phyloP scores from a whole-genome alignment of 1,140 invertebrate genomes.

The Drosophila orena region DNA sequence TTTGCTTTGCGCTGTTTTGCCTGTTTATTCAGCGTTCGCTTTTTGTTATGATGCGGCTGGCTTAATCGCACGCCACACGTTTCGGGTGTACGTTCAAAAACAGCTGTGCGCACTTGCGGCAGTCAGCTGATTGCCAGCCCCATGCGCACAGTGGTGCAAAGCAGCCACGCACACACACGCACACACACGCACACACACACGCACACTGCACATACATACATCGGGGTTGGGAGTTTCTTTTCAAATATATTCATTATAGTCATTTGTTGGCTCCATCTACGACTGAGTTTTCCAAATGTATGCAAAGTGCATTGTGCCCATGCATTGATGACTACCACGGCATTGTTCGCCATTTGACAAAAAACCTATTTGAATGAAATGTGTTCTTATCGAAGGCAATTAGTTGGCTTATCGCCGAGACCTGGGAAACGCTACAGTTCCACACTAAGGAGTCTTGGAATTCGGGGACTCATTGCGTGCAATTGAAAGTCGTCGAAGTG shows the following conservation, averaged over 20 bases:
- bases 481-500: background rate
- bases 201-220: no score
- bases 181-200: no score
- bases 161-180: background rate
- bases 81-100: constrained; percentile 29
- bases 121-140: constrained; percentile 54
- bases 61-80: constrained; percentile 44
- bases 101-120: constrained; percentile 52
- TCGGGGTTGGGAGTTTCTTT: no score
- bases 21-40: constrained; percentile 17
- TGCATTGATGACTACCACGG: background rate
- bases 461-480: no score
- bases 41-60: constrained; percentile 33
- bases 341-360: background rate
- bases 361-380: constrained; percentile 19
- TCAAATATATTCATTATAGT: no score
- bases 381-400: constrained; percentile 17
- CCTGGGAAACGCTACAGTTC: background rate
- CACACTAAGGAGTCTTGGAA: no score
- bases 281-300: background rate
- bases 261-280: no score
- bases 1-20: constrained; percentile 42
- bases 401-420: background rate
- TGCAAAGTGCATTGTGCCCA: background rate
- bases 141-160: constrained; percentile 43